Base-by-base conservation (phyloP, 2,113 vertebrate genomes). In the Tichodroma muraria region DNA sequence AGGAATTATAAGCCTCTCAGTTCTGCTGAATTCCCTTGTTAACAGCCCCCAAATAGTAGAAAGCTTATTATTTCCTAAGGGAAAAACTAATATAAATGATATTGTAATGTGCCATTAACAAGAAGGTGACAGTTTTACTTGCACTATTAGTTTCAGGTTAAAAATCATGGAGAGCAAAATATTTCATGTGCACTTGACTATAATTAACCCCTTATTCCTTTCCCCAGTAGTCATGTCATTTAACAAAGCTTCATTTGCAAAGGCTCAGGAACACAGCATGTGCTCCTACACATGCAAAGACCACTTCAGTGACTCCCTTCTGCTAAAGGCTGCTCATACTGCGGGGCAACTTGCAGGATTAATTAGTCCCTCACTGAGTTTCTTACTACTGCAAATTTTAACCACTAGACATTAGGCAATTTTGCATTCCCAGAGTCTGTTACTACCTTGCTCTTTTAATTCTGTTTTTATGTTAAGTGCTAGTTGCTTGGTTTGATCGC, bases 21-120 rank as follows among this genome's bases (percentile, higher is more conserved):
- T 93, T 93, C 56, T 92, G 17, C 71, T 63, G 79, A 91, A 85
- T 94, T 95, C 93, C 71, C 81, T 77, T 88, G 71, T 91, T 95
- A 94, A 85, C 54, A 95, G 40, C 44, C 40, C 65, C 77, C n/a
- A 35, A 85, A 57, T 15, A 81, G 65, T 54, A 93, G 37, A 64
- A 89, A 61, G 69, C 73, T 92, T 92, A 83, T 80, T 94, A 90
- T 86, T 86, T 80, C 82, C 82, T 68, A 49, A 83, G 94, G 90
- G 94, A 88, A 93, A 90, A 90, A 63, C 35, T 75, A 88, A 80
- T 90, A 86, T 60, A 88, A 91, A 86, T 86, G 81, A 68, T 88
- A 75, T 15, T 78, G 56, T 86, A 93, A 66, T 27, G 27, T 89
- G 59, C 69, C 37, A 60, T 95, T 95, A 94, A 88, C 53, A 76